A percentile compares a stretch with the other conserved stretches of the same genome.
Conservation (phyloP, 2,797 vertebrate species). For the Amniataba percoides region DNA sequence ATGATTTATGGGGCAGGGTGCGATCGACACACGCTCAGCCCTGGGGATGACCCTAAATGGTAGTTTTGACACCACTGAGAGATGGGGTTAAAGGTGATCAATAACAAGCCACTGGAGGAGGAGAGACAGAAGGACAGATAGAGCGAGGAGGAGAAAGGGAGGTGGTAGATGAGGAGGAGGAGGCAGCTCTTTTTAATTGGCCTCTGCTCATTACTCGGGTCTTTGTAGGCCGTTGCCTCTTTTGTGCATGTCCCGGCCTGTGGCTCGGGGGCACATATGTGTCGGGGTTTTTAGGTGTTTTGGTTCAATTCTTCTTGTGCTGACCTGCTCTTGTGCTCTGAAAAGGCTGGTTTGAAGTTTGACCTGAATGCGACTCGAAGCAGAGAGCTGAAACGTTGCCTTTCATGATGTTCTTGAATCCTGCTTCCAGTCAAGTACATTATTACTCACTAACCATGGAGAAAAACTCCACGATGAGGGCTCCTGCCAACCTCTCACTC, state of each 20-base stretch:
- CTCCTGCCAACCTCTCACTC: constrained; percentile 24
- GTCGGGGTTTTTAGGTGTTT: constrained; percentile 55
- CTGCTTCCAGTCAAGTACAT: constrained; percentile 14
- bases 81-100: constrained; percentile 96
- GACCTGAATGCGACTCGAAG: constrained; percentile 38
- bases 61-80: constrained; percentile 93
- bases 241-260: constrained; percentile 63
- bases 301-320: constrained; percentile 36
- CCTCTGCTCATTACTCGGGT: constrained; percentile 82
- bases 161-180: constrained; percentile 56
- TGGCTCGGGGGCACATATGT: constrained; percentile 59
- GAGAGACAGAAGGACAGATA: constrained; percentile 72
- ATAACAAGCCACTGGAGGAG: constrained; percentile 89
- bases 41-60: constrained; percentile 91
- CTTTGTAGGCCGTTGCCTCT: constrained; percentile 80
- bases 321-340: constrained; percentile 22
- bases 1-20: constrained; percentile 92
- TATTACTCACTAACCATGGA: constrained; percentile 13
- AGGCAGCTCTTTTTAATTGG: constrained; percentile 83
- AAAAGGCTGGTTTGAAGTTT: constrained; percentile 49
- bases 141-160: constrained; percentile 53
- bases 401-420: constrained; percentile 31
- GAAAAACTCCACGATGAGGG: constrained; percentile 11
- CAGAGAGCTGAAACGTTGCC: constrained; percentile 12
- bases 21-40: constrained; percentile 90